These are phyloP conservation scores for Siniperca obscura DNA, from an alignment of 2,797 vertebrate genomes.

Conservation along the genomic window DNA sequence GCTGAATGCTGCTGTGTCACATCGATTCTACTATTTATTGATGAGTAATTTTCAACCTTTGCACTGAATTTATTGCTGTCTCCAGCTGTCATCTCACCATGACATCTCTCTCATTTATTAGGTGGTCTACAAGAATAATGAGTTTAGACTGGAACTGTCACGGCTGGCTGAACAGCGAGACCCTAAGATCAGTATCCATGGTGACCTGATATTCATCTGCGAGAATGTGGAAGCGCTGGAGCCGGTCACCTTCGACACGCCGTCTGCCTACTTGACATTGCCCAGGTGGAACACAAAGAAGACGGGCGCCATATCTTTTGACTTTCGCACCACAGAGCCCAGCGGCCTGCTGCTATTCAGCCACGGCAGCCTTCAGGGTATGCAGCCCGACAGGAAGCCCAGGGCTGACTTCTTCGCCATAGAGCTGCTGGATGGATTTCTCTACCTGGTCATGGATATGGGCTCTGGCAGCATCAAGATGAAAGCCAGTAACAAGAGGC, in stretches of 20 bases:
- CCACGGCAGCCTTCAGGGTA: constrained; percentile 86
- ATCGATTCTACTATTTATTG: constrained; percentile 59
- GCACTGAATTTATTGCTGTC: constrained; percentile 28
- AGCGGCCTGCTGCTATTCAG: constrained; percentile 92
- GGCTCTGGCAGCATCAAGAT: constrained; percentile 93
- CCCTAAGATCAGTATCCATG: constrained; percentile 91
- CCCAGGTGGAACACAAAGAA: constrained; percentile 93
- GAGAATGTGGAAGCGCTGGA: constrained; percentile 92
- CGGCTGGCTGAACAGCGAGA: constrained; percentile 91
- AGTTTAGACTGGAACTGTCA: constrained; percentile 95
- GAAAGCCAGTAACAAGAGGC: constrained; percentile 89
- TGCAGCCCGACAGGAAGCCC: constrained; percentile 76
- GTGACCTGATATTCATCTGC: constrained; percentile 93
- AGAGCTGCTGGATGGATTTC: constrained; percentile 92
- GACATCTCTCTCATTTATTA: constrained; percentile 66
- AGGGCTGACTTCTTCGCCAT: constrained; percentile 92
- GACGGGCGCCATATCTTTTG: constrained; percentile 93
- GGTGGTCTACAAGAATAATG: constrained; percentile 98
- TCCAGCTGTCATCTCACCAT: constrained; percentile 60
- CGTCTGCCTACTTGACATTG: constrained; percentile 88
- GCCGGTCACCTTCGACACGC: constrained; percentile 92
- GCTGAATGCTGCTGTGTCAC: constrained; percentile 35
- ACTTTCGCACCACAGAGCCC: constrained; percentile 94
- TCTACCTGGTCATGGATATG: constrained; percentile 95
- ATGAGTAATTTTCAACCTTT: constrained; percentile 66